Evolutionary conservation across 2,797 vertebrate species (phyloP).

Genomic region (Zenarchopterus dispar): DNA sequence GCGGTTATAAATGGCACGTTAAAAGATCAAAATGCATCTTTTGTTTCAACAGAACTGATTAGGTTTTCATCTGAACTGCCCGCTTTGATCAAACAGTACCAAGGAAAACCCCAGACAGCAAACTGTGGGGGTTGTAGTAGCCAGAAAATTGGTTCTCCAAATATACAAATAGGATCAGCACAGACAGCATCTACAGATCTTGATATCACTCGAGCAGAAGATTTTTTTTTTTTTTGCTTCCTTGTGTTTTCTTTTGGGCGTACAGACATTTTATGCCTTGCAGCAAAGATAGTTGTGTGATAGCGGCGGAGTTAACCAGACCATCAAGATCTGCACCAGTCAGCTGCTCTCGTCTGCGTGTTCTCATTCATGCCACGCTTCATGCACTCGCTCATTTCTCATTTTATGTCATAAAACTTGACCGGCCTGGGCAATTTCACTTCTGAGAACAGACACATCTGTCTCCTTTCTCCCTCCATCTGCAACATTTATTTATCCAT

Average conservation of each 20-base stretch:
- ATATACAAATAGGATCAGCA: neutral
- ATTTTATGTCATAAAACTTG: conserved; percentile 29
- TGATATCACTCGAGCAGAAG: neutral
- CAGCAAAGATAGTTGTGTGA: conserved; percentile 8
- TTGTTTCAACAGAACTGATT: conserved; percentile 22
- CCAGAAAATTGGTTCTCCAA: conserved; percentile 22
- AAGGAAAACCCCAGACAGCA: conserved; percentile 16
- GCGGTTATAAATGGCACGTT: conserved; percentile 20
- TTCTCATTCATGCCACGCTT: conserved; percentile 48
- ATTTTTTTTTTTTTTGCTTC: neutral
- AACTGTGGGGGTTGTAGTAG: conserved; percentile 3
- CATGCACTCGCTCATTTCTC: conserved; percentile 39
- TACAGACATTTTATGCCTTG: conserved; percentile 25
- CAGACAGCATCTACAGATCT: neutral
- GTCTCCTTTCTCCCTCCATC: conserved; percentile 16
- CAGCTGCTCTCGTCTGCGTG: conserved; percentile 28
- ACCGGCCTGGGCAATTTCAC: conserved; percentile 40
- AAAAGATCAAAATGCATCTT: conserved; percentile 13
- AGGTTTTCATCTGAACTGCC: conserved; percentile 38
- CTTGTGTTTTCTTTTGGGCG: neutral
- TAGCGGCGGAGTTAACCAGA: conserved; percentile 36
- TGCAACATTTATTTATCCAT: conserved; percentile 48
- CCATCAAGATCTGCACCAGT: conserved; percentile 43
- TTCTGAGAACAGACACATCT: conserved; percentile 54
- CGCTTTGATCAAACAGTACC: conserved; percentile 3